Base-by-base conservation (phyloP, 1,140 invertebrate species). In the Drosophila tsacasi region DNA sequence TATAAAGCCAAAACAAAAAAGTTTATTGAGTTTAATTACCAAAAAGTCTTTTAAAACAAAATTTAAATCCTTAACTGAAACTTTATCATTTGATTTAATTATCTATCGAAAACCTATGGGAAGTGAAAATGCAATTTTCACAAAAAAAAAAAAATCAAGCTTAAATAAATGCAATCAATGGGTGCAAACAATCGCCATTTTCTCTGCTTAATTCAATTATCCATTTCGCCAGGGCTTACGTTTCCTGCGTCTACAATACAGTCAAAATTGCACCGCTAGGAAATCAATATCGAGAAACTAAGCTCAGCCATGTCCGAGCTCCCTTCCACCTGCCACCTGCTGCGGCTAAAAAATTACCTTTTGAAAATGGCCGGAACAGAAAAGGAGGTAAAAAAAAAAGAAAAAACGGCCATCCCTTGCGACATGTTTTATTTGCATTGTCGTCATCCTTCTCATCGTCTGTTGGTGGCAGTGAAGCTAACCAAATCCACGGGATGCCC, bases 341-440 rank as follows among this genome's bases (percentile, higher is more conserved):
- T 76, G 57, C 54, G 63, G 52, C 73, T 62, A 67, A 77, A 78
- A 89, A 89, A 74, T 63, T 83, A 83, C 72, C 72, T 80, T 89
- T 83, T 52, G 52, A 83, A 77, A 83, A 76, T 63, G 72, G 58
- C 62, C 50, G 59, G 57, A 62, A 54, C 42, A 64, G 10, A 65
- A 47, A 67, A 52, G 35, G 46, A 27, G 12, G 40, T 23, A 76
- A 55, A 32, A 17, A 64, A 61, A 60, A 60, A 40, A 60, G 15
- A 6, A 60, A 40, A 60, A 12, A 6, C 40, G 62, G 15, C 50
- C 46, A 54, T 69, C 52, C 59, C 57, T 54, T 50, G 60, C 60
- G 66, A 78, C 58, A 86, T 62, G 54, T 75, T 87, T 81, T 89
- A 81, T 89, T 87, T 87, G 84, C 84, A 83, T 83, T 89, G 80